phyloP scores from a whole-genome alignment of 1,140 invertebrate genomes.

The Nymphalis io region DNA sequence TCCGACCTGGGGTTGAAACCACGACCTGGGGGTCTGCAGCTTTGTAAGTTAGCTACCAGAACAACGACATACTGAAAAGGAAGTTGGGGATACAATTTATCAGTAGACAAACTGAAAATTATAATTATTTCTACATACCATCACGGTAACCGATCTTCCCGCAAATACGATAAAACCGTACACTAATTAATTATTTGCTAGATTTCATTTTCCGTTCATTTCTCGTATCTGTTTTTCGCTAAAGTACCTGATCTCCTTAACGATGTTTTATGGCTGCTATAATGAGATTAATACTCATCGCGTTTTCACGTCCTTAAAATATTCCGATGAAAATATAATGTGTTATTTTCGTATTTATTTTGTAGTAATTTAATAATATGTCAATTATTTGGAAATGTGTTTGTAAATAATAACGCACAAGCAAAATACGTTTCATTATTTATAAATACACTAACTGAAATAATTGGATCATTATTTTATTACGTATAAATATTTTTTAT shows the following conservation, averaged over 20 bases:
- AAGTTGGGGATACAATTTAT: too few species aligned
- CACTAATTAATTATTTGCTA: constrained; percentile 1
- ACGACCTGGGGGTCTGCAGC: too few species aligned
- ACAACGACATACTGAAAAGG: too few species aligned
- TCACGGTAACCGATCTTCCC: neutral
- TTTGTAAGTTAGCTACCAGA: too few species aligned
- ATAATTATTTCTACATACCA: neutral
- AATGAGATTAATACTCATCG: constrained; percentile 18
- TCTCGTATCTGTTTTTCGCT: constrained; percentile 6
- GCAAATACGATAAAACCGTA: neutral
- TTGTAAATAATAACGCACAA: neutral
- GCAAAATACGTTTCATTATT: too few species aligned
- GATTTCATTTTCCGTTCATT: constrained; percentile 6
- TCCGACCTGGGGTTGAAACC: too few species aligned
- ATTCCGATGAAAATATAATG: constrained; percentile 14
- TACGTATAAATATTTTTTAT: too few species aligned
- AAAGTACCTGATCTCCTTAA: constrained; percentile 18
- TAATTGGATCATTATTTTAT: too few species aligned
- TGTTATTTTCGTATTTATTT: constrained; percentile 1
- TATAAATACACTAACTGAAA: too few species aligned
- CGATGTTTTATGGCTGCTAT: constrained; percentile 26
- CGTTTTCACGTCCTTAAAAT: constrained; percentile 15
- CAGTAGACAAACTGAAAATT: too few species aligned
- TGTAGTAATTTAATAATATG: neutral
- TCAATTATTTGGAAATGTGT: neutral